Evolutionary conservation across 2,113 vertebrate species (phyloP).

Genomic region (Vireo altiloquus): DNA sequence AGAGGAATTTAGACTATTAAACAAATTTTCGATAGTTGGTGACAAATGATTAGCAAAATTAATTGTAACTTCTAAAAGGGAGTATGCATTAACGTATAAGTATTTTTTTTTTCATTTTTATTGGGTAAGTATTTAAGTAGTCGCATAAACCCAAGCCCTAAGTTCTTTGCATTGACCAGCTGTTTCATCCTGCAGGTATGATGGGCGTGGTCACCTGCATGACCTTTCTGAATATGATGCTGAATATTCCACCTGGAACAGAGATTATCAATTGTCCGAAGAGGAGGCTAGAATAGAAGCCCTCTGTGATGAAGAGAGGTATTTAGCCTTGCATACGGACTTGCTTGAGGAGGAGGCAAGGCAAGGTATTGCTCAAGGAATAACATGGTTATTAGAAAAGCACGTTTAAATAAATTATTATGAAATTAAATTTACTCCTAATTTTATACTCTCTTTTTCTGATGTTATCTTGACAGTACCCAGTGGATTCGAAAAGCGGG

Average conservation of each 20-base stretch:
- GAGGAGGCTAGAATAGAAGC: slow-evolving; percentile 96
- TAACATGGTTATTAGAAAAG: background rate
- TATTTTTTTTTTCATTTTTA: slow-evolving; percentile 42
- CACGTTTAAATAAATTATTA: slow-evolving; percentile 41
- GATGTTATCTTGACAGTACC: slow-evolving; percentile 88
- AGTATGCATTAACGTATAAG: slow-evolving; percentile 23
- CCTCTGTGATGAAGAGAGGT: slow-evolving; percentile 98
- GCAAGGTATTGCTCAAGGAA: slow-evolving; percentile 88
- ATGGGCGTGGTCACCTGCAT: slow-evolving; percentile 98
- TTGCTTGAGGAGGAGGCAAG: slow-evolving; percentile 98
- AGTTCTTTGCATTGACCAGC: slow-evolving; percentile 75
- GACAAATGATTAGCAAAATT: slow-evolving; percentile 64
- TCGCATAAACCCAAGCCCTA: slow-evolving; percentile 29
- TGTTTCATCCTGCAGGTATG: slow-evolving; percentile 90
- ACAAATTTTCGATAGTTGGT: slow-evolving; percentile 66
- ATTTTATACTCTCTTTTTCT: slow-evolving; percentile 86
- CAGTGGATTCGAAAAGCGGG: slow-evolving; percentile 82
- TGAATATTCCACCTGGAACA: slow-evolving; percentile 93
- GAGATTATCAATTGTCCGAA: slow-evolving; percentile 93
- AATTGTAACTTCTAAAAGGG: slow-evolving; percentile 63
- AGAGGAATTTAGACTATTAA: slow-evolving; percentile 61
- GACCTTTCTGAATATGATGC: slow-evolving; percentile 99
- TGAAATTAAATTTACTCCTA: slow-evolving; percentile 72
- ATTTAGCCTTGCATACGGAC: slow-evolving; percentile 99
- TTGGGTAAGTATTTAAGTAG: slow-evolving; percentile 74